Conservation (phyloP, 2,113 vertebrate species). For the Amia ocellicauda region DNA sequence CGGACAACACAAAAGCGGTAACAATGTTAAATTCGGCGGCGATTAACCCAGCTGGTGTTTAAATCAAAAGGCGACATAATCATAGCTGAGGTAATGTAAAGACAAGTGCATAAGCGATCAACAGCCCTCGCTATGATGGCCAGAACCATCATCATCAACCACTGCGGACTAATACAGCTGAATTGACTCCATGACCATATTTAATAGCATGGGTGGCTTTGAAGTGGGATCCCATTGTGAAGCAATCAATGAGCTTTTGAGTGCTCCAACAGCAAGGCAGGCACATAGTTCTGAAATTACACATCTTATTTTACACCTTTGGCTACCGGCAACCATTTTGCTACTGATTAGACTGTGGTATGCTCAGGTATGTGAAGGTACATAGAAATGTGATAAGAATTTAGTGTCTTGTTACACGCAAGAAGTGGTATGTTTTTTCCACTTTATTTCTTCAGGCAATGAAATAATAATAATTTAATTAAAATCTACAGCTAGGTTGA, state of each 20-base stretch:
- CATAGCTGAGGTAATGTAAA: constrained; percentile 20
- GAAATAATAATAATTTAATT: neutral
- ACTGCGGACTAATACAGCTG: constrained; percentile 47
- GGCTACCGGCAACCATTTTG: neutral
- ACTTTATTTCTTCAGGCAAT: too few species aligned
- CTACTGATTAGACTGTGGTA: too few species aligned
- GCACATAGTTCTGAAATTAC: constrained; percentile 5
- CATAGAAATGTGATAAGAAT: too few species aligned
- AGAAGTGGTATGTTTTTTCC: neutral
- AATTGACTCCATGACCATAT: constrained; percentile 49
- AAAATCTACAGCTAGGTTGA: neutral
- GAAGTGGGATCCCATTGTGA: constrained; percentile 46
- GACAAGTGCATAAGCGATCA: neutral
- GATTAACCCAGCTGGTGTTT: constrained; percentile 51
- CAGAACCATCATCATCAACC: constrained; percentile 43
- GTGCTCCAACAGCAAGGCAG: constrained; percentile 37
- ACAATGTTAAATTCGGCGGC: constrained; percentile 56
- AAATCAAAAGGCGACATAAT: constrained; percentile 60
- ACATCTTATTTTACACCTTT: neutral
- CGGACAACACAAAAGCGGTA: constrained; percentile 56
- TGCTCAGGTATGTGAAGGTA: too few species aligned
- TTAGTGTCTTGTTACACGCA: too few species aligned
- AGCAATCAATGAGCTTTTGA: constrained; percentile 46
- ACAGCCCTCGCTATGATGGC: too few species aligned
- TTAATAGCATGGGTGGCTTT: constrained; percentile 46